Evolutionary conservation across 2,888 invertebrate genomes (phyloP).

Genomic region (Lysandra coridon): DNA sequence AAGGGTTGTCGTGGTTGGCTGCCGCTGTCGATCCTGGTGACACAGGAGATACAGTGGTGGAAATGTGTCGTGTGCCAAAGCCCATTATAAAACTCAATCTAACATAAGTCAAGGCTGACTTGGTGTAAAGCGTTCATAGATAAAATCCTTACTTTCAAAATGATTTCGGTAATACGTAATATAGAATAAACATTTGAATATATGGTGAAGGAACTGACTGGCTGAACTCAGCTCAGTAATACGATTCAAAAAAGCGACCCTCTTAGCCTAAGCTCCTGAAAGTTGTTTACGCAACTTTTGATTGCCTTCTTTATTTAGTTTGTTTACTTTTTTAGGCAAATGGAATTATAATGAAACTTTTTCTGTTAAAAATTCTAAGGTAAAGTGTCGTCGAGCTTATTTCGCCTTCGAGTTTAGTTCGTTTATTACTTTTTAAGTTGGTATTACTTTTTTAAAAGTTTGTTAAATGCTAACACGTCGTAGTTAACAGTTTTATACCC

Average conservation of each 20-base stretch:
- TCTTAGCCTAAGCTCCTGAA: constrained; percentile 63
- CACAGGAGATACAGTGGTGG: no score
- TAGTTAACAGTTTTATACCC: neutral
- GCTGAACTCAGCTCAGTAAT: constrained; percentile 23
- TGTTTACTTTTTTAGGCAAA: constrained; percentile 74
- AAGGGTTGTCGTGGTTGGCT: no score
- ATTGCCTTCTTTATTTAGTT: constrained; percentile 72
- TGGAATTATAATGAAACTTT: constrained; percentile 72
- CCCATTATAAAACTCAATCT: no score
- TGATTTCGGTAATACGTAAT: neutral
- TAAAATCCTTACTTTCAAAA: neutral
- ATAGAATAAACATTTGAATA: constrained; percentile 25
- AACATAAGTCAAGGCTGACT: neutral
- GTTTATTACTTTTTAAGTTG: constrained; percentile 1
- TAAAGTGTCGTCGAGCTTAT: constrained; percentile 48
- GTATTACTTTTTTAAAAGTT: constrained; percentile 9
- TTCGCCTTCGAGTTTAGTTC: constrained; percentile 15
- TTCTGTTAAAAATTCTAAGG: constrained; percentile 70
- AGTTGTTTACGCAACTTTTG: constrained; percentile 75
- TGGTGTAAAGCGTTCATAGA: neutral
- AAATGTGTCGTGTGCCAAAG: no score
- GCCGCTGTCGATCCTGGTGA: no score
- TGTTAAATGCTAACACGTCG: neutral
- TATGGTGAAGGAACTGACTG: constrained; percentile 7
- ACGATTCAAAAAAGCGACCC: constrained; percentile 42